These are phyloP conservation scores for Parus major DNA, from an alignment of 2,113 vertebrate species.

Conservation along the genomic window DNA sequence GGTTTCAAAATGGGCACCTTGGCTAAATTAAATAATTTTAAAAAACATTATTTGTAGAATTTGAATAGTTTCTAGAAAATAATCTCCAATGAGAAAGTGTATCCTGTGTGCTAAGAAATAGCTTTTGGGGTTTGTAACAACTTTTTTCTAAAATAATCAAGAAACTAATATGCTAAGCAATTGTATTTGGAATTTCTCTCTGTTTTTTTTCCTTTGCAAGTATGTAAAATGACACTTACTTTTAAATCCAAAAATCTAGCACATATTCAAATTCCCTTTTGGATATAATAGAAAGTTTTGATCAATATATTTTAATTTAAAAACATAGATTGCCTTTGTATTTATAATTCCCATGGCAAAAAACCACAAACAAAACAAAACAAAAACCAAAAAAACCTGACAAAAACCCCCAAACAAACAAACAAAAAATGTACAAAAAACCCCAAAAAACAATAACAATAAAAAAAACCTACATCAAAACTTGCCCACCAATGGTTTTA, in stretches of 20 bases:
- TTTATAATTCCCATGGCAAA: slow-evolving; percentile 34
- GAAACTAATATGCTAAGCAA: background rate
- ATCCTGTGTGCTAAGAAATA: background rate
- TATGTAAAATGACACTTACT: background rate
- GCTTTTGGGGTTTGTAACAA: background rate
- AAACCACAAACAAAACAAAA: background rate
- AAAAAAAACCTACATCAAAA: background rate
- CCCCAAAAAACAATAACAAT: background rate
- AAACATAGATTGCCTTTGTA: background rate
- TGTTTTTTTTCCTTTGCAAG: background rate
- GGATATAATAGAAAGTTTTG: background rate
- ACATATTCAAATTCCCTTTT: background rate
- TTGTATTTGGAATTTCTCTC: background rate
- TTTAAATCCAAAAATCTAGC: background rate
- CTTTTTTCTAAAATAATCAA: background rate
- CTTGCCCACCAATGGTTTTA: background rate
- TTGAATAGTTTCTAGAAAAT: background rate
- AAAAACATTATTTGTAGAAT: background rate
- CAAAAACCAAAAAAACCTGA: background rate
- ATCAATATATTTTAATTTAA: slow-evolving; percentile 33
- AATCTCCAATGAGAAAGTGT: background rate
- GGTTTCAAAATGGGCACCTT: background rate
- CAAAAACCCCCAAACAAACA: background rate
- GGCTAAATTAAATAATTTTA: background rate
- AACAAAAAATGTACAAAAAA: background rate